Evolutionary conservation across 2,888 invertebrate species (phyloP), one percentile per base, ranked within the genome.

Genomic region (Luperina nickerlii): DNA sequence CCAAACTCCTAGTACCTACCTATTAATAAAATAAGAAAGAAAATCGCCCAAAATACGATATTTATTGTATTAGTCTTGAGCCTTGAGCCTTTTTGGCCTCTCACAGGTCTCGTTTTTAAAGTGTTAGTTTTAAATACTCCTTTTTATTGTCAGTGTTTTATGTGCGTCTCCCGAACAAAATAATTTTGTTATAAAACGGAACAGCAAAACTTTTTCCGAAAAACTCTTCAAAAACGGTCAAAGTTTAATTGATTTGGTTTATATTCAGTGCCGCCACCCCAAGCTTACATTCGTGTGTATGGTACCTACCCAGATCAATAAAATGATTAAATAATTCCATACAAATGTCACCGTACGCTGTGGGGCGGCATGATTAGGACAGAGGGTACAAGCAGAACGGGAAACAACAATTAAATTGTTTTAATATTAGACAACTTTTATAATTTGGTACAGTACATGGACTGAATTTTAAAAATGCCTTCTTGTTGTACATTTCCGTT

Each of bases 271-370:
- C 15, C 75, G 48, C 15, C 69, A 67, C 79, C 73, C 48, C 67
- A 70, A 71, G 67, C 62, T 7, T 15, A 68, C 51, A 11, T 71
- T 74, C 57, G 51, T 69, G 76, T 76, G 24, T 24, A 62, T 71
- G 62, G 60, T 54, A 68, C 13, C 18, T 45, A 70, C 32, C 20
- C 11, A 68, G 81, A 84, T 87, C 84, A 57, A 87, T 79, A 87
- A 65, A 76, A 67, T 84, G 66, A 79, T 87, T 84, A 70, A 79
- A 79, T 75, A 79, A 84, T 74, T 84, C 38, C n/a, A 63, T 54
- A 74, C 38, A 67, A 66, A 67, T 70, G 38, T 77, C 73, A 82
- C 54, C n/a, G n/a, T 48, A 42, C 60, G 62, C 67, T 42, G 27
- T 9, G n/a, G 15, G 32, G 48, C 0, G 48, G 24, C 32, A 42